Evolutionary conservation across 2,113 vertebrate genomes (phyloP).

Genomic region (Gopherus evgoodei): DNA sequence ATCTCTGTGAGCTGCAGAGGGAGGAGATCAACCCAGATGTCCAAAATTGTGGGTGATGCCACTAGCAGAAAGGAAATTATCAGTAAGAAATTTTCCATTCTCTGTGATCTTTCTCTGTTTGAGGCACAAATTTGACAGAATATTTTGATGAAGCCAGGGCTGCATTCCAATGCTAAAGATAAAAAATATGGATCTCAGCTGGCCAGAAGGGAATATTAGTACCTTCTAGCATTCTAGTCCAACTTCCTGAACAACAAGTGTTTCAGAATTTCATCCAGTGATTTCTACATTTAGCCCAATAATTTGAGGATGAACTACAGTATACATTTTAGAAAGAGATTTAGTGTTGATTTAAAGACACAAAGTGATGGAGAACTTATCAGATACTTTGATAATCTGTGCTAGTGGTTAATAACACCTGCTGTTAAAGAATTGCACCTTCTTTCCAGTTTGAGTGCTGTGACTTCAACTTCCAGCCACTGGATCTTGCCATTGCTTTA

Average conservation of each 20-base stretch:
- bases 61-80: no score
- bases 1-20: no score
- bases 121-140: background rate
- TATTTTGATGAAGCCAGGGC: constrained; percentile 18
- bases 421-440: background rate
- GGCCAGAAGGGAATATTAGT: background rate
- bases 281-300: background rate
- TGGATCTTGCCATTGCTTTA: background rate
- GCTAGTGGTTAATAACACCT: background rate
- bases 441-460: background rate
- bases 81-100: no score
- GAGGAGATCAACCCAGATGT: background rate
- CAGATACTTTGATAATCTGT: background rate
- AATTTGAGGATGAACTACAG: background rate
- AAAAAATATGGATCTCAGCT: background rate
- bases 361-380: background rate
- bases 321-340: background rate
- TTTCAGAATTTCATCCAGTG: background rate
- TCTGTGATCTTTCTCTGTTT: background rate
- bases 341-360: background rate
- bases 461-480: background rate
- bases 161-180: constrained; percentile 1
- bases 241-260: background rate
- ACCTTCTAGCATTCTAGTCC: background rate
- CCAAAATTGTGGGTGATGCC: no score